Evolutionary conservation across 2,797 vertebrate species (phyloP).

Genomic region (Danio albolineatus): DNA sequence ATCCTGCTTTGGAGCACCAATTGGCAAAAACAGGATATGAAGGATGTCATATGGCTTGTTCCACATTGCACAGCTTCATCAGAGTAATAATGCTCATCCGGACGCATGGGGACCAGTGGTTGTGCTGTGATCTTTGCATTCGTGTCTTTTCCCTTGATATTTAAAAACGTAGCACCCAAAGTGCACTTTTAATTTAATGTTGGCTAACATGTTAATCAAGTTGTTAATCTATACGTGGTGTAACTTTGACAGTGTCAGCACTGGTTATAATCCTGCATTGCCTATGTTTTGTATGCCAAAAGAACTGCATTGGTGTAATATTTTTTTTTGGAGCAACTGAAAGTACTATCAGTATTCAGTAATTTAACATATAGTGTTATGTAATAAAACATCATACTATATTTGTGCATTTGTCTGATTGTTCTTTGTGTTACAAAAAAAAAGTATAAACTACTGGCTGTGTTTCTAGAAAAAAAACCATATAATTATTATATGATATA

Average conservation of each 20-base stretch:
- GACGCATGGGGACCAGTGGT: slow-evolving; percentile 39
- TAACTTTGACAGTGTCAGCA: slow-evolving; percentile 42
- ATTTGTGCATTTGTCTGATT: slow-evolving; percentile 19
- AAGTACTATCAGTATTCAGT: slow-evolving; percentile 51
- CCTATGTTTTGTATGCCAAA: slow-evolving; percentile 67
- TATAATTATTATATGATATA: no score
- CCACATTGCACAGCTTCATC: not conserved
- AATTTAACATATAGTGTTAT: slow-evolving; percentile 58
- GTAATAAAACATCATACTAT: slow-evolving; percentile 52
- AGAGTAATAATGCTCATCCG: slow-evolving; percentile 10
- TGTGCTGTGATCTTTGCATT: slow-evolving; percentile 41
- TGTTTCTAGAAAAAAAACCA: slow-evolving; percentile 57
- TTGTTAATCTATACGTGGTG: slow-evolving; percentile 36
- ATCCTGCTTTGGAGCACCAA: not conserved
- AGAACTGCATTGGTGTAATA: slow-evolving; percentile 73
- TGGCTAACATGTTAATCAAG: slow-evolving; percentile 20
- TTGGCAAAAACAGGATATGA: not conserved
- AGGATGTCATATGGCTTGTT: slow-evolving; percentile 18
- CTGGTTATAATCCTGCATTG: slow-evolving; percentile 70
- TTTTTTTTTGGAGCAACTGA: slow-evolving; percentile 34
- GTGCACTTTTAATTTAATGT: slow-evolving; percentile 37
- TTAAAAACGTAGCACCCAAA: slow-evolving; percentile 27
- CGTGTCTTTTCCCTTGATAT: slow-evolving; percentile 21
- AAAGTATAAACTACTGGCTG: slow-evolving; percentile 59
- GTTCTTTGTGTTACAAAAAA: slow-evolving; percentile 56